Conservation (phyloP, 2,113 vertebrate genomes). For the Muscicapa adusta region DNA sequence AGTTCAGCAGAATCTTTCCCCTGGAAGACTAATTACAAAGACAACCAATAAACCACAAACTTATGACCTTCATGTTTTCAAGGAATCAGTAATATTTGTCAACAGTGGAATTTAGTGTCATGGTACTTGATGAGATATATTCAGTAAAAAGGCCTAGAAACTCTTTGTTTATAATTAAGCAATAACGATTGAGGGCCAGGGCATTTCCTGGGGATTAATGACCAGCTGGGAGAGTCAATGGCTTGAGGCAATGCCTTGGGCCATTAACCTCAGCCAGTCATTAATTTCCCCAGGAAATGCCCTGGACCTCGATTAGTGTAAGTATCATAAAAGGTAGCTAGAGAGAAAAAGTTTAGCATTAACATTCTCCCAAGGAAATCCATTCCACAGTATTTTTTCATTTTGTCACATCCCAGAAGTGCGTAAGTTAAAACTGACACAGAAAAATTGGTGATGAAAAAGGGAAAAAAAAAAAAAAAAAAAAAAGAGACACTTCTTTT, state of each 20-base stretch:
- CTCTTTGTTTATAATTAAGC: slow-evolving; percentile 66
- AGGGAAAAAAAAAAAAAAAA: fast-evolving
- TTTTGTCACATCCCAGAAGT: background rate
- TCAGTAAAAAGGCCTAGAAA: slow-evolving; percentile 12
- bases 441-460: background rate
- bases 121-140: background rate
- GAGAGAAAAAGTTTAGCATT: slow-evolving; percentile 38
- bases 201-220: slow-evolving; percentile 67
- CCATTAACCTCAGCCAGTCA: slow-evolving; percentile 54
- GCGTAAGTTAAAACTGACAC: background rate
- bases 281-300: slow-evolving; percentile 65
- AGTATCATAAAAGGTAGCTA: slow-evolving; percentile 27
- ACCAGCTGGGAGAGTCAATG: slow-evolving; percentile 5
- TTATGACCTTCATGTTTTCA: background rate
- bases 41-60: background rate
- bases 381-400: background rate
- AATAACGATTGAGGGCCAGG: slow-evolving; percentile 25
- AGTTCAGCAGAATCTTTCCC: background rate
- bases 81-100: slow-evolving; percentile 22
- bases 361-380: slow-evolving; percentile 13
- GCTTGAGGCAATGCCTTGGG: slow-evolving; percentile 30
- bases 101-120: background rate
- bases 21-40: background rate
- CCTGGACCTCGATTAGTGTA: slow-evolving; percentile 16
- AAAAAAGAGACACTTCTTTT: background rate